Conservation (phyloP, 2,797 vertebrate genomes). For the Ptychadena robeensis region DNA sequence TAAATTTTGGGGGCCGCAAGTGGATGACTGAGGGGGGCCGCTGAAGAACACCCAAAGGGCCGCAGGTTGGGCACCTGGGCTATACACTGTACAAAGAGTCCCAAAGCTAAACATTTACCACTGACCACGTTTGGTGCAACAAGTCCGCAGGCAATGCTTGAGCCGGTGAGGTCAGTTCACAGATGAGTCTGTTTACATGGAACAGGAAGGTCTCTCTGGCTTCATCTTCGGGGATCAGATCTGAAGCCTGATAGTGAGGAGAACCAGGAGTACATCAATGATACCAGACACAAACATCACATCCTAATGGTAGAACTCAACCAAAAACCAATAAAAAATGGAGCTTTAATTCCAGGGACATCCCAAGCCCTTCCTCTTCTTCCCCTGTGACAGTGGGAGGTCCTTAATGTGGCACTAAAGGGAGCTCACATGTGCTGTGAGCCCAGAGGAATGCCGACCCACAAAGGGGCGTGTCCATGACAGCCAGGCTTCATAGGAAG, state of each 20-base stretch:
- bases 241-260: constrained; percentile 73
- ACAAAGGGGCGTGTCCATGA: too few species aligned
- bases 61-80: too few species aligned
- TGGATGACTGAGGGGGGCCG: too few species aligned
- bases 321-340: too few species aligned
- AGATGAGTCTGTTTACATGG: constrained; percentile 75
- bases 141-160: constrained; percentile 67
- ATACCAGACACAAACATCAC: too few species aligned
- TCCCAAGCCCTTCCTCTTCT: neutral
- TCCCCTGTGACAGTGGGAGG: too few species aligned
- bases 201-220: constrained; percentile 75
- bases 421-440: neutral
- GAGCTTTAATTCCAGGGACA: neutral
- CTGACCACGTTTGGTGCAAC: constrained; percentile 77
- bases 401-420: too few species aligned
- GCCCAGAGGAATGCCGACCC: too few species aligned
- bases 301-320: too few species aligned
- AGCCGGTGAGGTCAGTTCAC: constrained; percentile 73
- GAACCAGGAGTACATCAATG: neutral
- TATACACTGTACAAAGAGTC: too few species aligned
- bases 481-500: neutral
- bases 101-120: neutral
- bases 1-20: too few species aligned
- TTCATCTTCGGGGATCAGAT: constrained; percentile 70
- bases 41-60: too few species aligned